phyloP scores from a whole-genome alignment of 1,140 invertebrate genomes.

The Formica selysi region DNA sequence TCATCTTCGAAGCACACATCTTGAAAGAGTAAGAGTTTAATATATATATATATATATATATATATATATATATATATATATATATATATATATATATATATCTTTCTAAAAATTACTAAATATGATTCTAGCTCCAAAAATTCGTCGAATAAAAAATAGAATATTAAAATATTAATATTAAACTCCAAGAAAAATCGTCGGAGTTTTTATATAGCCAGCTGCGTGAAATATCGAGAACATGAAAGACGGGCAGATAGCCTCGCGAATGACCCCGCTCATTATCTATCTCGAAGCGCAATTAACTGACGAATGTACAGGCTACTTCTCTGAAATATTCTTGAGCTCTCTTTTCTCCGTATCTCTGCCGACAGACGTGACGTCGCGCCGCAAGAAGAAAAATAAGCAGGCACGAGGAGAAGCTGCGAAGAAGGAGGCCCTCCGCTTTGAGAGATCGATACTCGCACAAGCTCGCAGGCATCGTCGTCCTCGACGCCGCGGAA shows the following conservation, averaged over 20 bases:
- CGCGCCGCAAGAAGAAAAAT: conserved; percentile 15
- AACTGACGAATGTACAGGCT: conserved; percentile 12
- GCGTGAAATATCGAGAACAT: conserved; percentile 15
- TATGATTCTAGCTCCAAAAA: not conserved
- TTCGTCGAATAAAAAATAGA: not conserved
- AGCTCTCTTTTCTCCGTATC: conserved; percentile 15
- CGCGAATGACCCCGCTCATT: conserved; percentile 70
- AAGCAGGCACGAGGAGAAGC: not conserved
- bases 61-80: too few species aligned
- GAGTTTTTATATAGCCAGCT: conserved; percentile 22
- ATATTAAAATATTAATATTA: not conserved
- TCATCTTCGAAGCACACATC: not conserved
- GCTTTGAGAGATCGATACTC: conserved; percentile 43
- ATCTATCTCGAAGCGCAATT: conserved; percentile 72
- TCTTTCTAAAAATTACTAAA: not conserved
- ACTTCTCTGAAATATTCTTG: conserved; percentile 27
- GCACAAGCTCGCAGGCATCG: conserved; percentile 11
- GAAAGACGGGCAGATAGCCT: conserved; percentile 66
- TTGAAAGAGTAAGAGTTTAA: too few species aligned
- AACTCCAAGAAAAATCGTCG: not conserved
- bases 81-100: too few species aligned
- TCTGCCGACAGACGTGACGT: conserved; percentile 22
- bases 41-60: too few species aligned
- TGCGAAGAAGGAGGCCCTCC: not conserved
- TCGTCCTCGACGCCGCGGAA: not conserved